Conservation (phyloP, 53 echinoderm and acorn worm species). For the Mesocentrotus franciscanus region DNA sequence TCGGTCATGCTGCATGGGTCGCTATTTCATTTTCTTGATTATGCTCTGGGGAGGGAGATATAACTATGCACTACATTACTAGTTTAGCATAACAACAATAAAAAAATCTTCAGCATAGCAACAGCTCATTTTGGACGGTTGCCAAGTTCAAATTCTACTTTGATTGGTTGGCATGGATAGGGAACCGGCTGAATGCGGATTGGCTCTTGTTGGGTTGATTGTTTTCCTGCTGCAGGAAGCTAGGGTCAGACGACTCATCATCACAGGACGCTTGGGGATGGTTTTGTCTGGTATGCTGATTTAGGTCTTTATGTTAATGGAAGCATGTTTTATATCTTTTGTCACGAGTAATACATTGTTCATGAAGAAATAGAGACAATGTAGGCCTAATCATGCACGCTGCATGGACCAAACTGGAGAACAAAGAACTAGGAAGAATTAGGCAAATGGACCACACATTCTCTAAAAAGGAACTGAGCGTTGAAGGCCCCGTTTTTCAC, state of each 20-base stretch:
- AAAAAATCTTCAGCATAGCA: not conserved
- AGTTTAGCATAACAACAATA: too few relatives aligned
- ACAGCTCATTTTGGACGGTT: constrained; percentile 4
- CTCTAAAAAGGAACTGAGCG: too few relatives aligned
- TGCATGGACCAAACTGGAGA: not conserved
- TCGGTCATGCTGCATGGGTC: too few relatives aligned
- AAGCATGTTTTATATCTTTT: too few relatives aligned
- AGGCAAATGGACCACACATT: not conserved
- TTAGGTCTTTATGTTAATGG: not conserved
- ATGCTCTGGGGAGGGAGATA: too few relatives aligned
- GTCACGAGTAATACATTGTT: too few relatives aligned
- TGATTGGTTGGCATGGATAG: constrained; percentile 6
- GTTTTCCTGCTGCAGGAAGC: not conserved
- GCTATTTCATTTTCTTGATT: too few relatives aligned
- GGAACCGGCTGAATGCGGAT: constrained; percentile 18
- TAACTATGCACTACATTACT: too few relatives aligned
- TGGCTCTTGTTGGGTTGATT: not conserved
- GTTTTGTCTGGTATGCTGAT: not conserved
- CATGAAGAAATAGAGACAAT: too few relatives aligned
- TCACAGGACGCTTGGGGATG: not conserved
- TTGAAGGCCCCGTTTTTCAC: too few relatives aligned
- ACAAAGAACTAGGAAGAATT: not conserved
- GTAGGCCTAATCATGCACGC: not conserved
- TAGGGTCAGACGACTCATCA: constrained; percentile 14
- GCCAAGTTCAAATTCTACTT: not conserved